Evolutionary conservation across 2,888 invertebrate genomes (phyloP).

Genomic region (Ditula angustiorana): DNA sequence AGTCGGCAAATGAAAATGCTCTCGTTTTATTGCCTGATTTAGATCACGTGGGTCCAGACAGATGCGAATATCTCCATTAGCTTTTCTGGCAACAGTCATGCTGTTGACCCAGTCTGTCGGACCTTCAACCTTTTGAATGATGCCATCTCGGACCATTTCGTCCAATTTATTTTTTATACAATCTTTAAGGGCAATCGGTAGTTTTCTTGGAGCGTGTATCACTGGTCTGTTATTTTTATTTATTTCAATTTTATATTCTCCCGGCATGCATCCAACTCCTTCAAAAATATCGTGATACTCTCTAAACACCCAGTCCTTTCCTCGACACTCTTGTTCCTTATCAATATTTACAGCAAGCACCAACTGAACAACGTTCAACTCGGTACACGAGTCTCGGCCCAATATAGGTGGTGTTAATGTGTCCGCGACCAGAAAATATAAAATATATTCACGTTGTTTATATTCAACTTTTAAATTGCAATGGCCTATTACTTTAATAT

Average conservation of each 20-base stretch:
- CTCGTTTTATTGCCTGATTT: constrained; percentile 40
- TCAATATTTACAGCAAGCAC: constrained; percentile 41
- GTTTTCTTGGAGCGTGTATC: constrained; percentile 30
- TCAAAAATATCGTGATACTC: constrained; percentile 32
- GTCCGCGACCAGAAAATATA: not conserved
- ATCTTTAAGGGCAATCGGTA: constrained; percentile 30
- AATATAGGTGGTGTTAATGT: too few species aligned
- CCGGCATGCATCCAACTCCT: constrained; percentile 30
- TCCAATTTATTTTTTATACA: constrained; percentile 33
- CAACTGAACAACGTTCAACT: constrained; percentile 11
- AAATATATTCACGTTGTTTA: not conserved
- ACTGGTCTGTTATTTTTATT: constrained; percentile 18
- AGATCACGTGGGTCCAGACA: constrained; percentile 42
- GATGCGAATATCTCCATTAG: constrained; percentile 4
- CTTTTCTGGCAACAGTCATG: too few species aligned
- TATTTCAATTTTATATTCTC: constrained; percentile 22
- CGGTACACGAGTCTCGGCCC: too few species aligned
- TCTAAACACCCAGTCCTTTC: constrained; percentile 31
- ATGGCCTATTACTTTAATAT: constrained; percentile 4
- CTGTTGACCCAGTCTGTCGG: too few species aligned
- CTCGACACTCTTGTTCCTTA: constrained; percentile 30
- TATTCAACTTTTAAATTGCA: constrained; percentile 3
- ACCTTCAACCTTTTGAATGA: constrained; percentile 39
- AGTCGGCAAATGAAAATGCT: constrained; percentile 38
- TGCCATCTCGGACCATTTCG: constrained; percentile 22